A percentile compares a stretch with the other conserved stretches of the same genome.
Conservation (phyloP, 1,140 invertebrate genomes). For the Hypothenemus hampei region DNA sequence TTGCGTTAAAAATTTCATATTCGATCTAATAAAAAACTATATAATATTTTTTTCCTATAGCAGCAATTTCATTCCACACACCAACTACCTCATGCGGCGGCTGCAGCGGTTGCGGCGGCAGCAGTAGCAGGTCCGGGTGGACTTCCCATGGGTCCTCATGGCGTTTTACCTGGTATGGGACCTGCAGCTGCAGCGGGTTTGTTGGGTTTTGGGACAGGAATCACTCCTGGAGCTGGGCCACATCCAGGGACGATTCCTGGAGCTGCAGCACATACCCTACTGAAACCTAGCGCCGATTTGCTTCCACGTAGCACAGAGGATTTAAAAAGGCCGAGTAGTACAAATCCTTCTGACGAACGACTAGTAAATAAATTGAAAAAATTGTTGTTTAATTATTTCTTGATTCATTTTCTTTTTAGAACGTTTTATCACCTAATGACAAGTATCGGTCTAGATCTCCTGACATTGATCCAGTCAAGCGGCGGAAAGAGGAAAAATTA, state of each 20-base stretch:
- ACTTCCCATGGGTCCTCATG: conserved; percentile 65
- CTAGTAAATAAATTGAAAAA: conserved; percentile 35
- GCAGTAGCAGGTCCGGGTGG: conserved; percentile 60
- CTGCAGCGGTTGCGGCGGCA: too few species aligned
- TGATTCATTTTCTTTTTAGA: background rate
- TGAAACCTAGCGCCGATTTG: conserved; percentile 62
- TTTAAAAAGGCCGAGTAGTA: conserved; percentile 42
- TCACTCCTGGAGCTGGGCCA: conserved; percentile 49
- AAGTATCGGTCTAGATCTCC: conserved; percentile 68
- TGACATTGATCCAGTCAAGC: conserved; percentile 58
- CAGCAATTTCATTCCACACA: conserved; percentile 92
- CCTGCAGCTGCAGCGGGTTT: conserved; percentile 38
- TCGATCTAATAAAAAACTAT: too few species aligned
- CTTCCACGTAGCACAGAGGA: conserved; percentile 48
- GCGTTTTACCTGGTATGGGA: conserved; percentile 55
- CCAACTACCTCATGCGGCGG: conserved; percentile 71
- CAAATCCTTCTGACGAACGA: conserved; percentile 43
- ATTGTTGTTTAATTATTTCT: background rate
- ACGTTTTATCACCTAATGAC: conserved; percentile 61
- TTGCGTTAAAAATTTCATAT: too few species aligned
- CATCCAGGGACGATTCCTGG: conserved; percentile 45
- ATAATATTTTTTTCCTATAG: too few species aligned
- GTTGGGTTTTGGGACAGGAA: conserved; percentile 47
- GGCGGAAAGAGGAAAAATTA: conserved; percentile 74
- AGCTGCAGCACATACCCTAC: conserved; percentile 54